Base-by-base conservation (phyloP, 2,113 vertebrate species). In the Bubo blakistoni region DNA sequence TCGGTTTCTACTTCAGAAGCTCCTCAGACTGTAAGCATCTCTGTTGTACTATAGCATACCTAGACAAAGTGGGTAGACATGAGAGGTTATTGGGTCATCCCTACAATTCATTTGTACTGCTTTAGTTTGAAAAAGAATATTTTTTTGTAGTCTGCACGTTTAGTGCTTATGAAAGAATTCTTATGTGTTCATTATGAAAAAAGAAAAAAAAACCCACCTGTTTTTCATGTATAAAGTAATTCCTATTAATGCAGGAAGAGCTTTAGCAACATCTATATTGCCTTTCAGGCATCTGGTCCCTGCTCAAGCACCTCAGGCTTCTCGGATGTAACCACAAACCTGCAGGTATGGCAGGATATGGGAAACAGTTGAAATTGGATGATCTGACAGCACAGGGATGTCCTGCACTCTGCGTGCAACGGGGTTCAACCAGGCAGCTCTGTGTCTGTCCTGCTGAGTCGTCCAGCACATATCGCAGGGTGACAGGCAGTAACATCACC, bases 1-100 rank as follows among this genome's bases (percentile, higher is more conserved):
- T 14, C 2, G 0, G 57, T n/a, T 72, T 76, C 93, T 78, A 13
- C 58, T 26, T 90, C 94, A 3, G 94, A 90, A 88, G 82, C 44
- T 76, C 26, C 84, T 81, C 42, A 13, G 25, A 74, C 81, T 20
- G 97, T 97, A 97, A 97, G 97, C 52, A 87, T 65, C 69, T 76
- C 11, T 51, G 13, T n/a, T 65, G 47, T 36, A 19, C 76, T 81
- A 6, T 40, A 36, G 69, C n/a, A 20, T 24, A 72, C 19, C 51
- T 59, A 38, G 63, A n/a, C 57, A 38, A 25, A 82, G 57, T 9
- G 30, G 29, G 27, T 32, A 62, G 46, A 32, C 16, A 29, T 12
- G 29, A 51, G 71, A 67, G 30, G 18, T 70, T 62, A 34, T 34
- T 87, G 88, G n/a, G 19, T 87, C 27, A 66, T 25, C 63, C 67